A percentile compares a stretch with the other conserved stretches of the same genome.
Evolutionary conservation across 2,797 vertebrate species (phyloP).

Genomic region (Heterohyrax brucei): DNA sequence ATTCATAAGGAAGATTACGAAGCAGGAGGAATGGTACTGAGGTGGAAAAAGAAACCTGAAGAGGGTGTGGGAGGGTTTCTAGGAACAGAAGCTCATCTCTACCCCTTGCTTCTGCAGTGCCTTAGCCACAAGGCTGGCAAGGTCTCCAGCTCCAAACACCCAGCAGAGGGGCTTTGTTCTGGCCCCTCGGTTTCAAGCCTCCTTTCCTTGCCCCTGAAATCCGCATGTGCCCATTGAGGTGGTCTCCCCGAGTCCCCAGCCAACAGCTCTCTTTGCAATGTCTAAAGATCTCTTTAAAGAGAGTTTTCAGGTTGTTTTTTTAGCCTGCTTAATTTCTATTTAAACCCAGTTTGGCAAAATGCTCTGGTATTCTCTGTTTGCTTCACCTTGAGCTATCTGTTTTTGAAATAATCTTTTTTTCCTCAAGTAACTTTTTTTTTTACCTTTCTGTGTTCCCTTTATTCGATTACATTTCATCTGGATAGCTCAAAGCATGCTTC

Average conservation of each 20-base stretch:
- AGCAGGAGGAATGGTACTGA: not conserved
- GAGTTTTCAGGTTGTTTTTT: not conserved
- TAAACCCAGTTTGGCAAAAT: not conserved
- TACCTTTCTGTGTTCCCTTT: not conserved
- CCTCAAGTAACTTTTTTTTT: not conserved
- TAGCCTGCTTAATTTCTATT: not conserved
- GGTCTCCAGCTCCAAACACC: not conserved
- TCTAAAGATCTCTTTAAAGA: not conserved
- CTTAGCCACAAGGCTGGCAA: not conserved
- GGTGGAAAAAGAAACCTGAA: not conserved
- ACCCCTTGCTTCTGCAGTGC: rapidly evolving
- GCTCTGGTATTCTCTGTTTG: not conserved
- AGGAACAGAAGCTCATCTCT: rapidly evolving
- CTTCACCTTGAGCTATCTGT: not conserved
- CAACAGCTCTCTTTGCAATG: too few species aligned
- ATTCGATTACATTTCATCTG: not conserved
- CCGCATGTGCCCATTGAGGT: not conserved
- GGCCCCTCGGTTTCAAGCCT: not conserved
- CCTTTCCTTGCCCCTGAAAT: too few species aligned
- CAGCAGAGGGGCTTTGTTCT: not conserved
- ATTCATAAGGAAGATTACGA: not conserved
- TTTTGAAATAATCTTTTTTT: conserved; percentile 30
- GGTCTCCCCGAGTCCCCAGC: not conserved
- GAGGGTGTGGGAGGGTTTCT: too few species aligned
- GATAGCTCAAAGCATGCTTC: not conserved